Percentiles rank a stretch among this genome's conserved stretches.
Evolutionary conservation across 2,888 invertebrate species (phyloP).

Genomic region (Troglohyphantes excavatus): DNA sequence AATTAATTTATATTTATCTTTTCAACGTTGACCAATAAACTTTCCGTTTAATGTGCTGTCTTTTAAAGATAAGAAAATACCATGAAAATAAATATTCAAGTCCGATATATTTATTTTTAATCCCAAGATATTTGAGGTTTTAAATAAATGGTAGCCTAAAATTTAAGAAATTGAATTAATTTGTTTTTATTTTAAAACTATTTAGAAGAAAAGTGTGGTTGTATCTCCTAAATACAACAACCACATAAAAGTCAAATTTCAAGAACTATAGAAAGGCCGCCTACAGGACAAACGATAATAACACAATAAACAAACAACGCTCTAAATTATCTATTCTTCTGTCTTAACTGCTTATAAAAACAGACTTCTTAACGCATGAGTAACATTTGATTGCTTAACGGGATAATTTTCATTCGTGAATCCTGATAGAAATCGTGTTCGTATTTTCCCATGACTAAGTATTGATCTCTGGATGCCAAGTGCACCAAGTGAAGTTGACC

Average conservation of each 20-base stretch:
- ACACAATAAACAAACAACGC: slow-evolving; percentile 3
- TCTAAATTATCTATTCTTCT: slow-evolving; percentile 8
- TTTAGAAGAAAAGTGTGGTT: no score
- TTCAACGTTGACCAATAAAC: no score
- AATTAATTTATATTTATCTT: no score
- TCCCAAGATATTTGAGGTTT: no score
- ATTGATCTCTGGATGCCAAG: slow-evolving; percentile 42
- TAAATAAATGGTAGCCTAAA: no score
- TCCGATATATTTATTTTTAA: no score
- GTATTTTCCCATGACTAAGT: slow-evolving; percentile 44
- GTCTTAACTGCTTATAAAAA: slow-evolving; percentile 24
- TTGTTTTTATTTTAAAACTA: no score
- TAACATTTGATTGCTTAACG: slow-evolving; percentile 37
- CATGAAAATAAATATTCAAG: no score
- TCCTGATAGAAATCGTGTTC: slow-evolving; percentile 26
- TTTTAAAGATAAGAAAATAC: no score
- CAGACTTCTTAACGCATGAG: slow-evolving; percentile 34
- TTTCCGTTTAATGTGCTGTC: no score
- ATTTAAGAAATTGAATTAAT: no score
- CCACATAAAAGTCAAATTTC: background rate
- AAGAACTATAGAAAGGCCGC: background rate
- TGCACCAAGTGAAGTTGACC: slow-evolving; percentile 17
- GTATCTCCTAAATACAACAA: no score
- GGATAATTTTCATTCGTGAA: slow-evolving; percentile 17
- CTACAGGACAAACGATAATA: background rate